Percentiles rank a stretch among this genome's conserved stretches.
Conservation (phyloP, 2,888 invertebrate genomes). For the Neria commutata region DNA sequence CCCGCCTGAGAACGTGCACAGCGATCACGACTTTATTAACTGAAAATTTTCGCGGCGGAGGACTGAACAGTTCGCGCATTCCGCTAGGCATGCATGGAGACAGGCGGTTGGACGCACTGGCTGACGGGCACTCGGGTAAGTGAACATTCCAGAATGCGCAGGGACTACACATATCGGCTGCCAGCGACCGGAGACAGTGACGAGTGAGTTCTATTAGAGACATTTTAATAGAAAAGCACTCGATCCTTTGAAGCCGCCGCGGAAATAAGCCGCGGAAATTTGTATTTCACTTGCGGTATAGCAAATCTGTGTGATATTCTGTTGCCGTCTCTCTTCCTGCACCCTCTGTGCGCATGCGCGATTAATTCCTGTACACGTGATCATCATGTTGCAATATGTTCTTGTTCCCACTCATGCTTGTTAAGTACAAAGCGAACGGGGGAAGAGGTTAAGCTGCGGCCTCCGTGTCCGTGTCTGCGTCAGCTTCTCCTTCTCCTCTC, state of each 20-base stretch:
- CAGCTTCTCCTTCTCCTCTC: too few relatives aligned
- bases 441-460: too few relatives aligned
- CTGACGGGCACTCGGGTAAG: not conserved
- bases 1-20: conserved; percentile 44
- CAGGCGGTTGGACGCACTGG: not conserved
- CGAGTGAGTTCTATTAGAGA: conserved; percentile 37
- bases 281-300: too few relatives aligned
- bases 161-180: not conserved
- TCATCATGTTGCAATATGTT: conserved; percentile 11
- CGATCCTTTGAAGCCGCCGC: too few relatives aligned
- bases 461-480: conserved; percentile 19
- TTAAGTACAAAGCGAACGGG: too few relatives aligned
- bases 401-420: conserved; percentile 28
- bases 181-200: conserved; percentile 33
- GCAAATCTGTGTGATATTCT: not conserved
- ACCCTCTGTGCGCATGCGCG: too few relatives aligned
- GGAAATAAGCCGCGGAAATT: too few relatives aligned
- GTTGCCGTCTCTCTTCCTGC: too few relatives aligned
- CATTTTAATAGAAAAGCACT: conserved; percentile 33
- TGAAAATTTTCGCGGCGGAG: not conserved
- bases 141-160: not conserved
- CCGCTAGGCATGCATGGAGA: not conserved
- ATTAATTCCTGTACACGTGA: not conserved
- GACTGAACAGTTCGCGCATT: not conserved
- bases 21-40: conserved; percentile 56